Evolutionary conservation across 2,888 invertebrate genomes (phyloP).

Genomic region (Gymnocheta viridis): DNA sequence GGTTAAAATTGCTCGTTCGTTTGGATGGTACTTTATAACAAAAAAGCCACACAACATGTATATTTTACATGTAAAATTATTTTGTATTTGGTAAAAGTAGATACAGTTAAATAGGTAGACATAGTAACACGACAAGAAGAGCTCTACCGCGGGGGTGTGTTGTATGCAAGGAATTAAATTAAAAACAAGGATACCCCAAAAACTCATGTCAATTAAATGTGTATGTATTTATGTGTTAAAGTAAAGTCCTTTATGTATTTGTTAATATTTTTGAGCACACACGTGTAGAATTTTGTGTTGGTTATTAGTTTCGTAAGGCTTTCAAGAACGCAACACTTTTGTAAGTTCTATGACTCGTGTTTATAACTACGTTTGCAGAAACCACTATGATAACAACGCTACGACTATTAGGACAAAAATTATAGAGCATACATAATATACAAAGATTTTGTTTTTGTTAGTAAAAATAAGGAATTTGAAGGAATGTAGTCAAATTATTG

Average conservation of each 20-base stretch:
- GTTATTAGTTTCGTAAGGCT: constrained; percentile 48
- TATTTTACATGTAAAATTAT: constrained; percentile 49
- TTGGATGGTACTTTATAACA: constrained; percentile 54
- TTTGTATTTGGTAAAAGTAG: constrained; percentile 24
- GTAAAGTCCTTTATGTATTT: not conserved
- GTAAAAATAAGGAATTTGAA: not conserved
- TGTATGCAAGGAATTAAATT: constrained; percentile 16
- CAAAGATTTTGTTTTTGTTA: not conserved
- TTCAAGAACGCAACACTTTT: constrained; percentile 20
- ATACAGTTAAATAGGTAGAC: constrained; percentile 36
- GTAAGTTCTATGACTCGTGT: not conserved
- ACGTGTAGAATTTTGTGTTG: constrained; percentile 38
- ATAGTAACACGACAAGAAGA: not conserved
- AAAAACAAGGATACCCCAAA: constrained; percentile 25
- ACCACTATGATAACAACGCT: constrained; percentile 6
- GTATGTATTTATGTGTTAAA: not conserved
- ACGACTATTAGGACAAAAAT: constrained; percentile 25
- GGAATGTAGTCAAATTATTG: not conserved
- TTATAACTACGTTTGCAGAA: constrained; percentile 9
- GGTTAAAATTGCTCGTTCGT: constrained; percentile 60
- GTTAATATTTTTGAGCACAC: constrained; percentile 21
- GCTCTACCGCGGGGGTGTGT: not conserved
- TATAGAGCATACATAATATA: not conserved
- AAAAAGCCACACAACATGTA: constrained; percentile 36
- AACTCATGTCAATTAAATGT: constrained; percentile 4